Evolutionary conservation across 2,113 vertebrate genomes (phyloP), one percentile per base, ranked within the genome.

Genomic region (Labrus mixtus): DNA sequence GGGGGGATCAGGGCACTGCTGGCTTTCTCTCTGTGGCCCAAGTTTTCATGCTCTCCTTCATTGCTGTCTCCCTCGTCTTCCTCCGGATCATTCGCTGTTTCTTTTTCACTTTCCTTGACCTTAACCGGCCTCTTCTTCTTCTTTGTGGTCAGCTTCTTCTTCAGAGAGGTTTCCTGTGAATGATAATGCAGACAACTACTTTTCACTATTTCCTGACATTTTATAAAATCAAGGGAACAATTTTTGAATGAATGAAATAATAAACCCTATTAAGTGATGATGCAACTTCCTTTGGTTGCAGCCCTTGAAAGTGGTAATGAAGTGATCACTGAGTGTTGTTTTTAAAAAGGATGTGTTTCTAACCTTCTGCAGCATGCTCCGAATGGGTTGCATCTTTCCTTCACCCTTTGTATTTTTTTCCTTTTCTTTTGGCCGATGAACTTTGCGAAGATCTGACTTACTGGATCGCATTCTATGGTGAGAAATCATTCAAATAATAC

Each of bases 341-440:
- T 41, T 54, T 3, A 43, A 17, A 57, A 57, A 0, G 13, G n/a
- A 39, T 53, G 16, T 22, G 20, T 71, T 50, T 1, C 58, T 64
- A 73, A 96, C 95, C 94, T 82, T 84, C n/a, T 92, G 88, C 48
- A 94, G 82, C 29, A 94, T 94, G 45, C 90, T 92, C 62, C 81
- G 84, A 67, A 83, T 75, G 19, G 95, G 92, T 36, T 93, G 93
- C 66, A 81, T 70, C 65, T 90, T 93, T 61, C 84, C 87, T 56
- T 90, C 84, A 5, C 82, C 60, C 51, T 82, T 92, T 22, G 29
- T 4, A 16, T 81, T 89, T 29, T 75, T 54, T 50, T 92, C 92
- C 19, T 85, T 92, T 12, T 73, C 75, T 63, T 76, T 88, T 19
- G 84, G 85, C 1, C 79, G 66, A 74, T 72, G 86, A 74, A 20